These are phyloP conservation scores for Zalophus californianus DNA, from an alignment of 2,797 vertebrate species.

Conservation along the genomic window DNA sequence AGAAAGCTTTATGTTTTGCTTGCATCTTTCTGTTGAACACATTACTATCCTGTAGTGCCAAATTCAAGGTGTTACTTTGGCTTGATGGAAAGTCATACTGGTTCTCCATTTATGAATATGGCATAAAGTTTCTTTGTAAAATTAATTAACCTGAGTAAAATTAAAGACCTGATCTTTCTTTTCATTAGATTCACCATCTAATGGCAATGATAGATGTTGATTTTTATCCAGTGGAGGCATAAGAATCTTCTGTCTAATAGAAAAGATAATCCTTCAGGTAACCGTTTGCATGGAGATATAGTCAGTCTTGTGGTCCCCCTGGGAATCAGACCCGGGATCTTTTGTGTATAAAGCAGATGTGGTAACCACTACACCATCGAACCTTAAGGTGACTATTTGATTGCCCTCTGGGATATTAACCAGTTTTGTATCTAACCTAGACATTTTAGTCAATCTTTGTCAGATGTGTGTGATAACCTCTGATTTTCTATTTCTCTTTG, in stretches of 20 bases:
- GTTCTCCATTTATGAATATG: not conserved
- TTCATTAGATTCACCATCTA: not conserved
- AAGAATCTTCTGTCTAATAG: not conserved
- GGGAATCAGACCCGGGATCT: not conserved
- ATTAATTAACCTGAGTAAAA: conserved; percentile 9
- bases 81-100: not conserved
- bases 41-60: not conserved
- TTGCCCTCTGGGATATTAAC: not conserved
- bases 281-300: not conserved
- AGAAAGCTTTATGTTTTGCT: not conserved
- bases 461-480: not conserved
- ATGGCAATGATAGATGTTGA: not conserved
- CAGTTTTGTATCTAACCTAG: not conserved
- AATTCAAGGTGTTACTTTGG: not conserved
- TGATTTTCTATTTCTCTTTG: not conserved
- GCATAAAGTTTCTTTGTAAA: not conserved
- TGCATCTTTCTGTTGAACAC: not conserved
- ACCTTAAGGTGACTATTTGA: not conserved
- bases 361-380: not conserved
- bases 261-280: not conserved
- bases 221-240: conserved; percentile 4
- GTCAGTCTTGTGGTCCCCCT: not conserved
- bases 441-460: not conserved
- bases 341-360: not conserved
- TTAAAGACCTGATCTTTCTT: not conserved